Base-by-base conservation (phyloP, 37 sponge, comb jelly and placozoan genomes). In the Halichondria panicea region DNA sequence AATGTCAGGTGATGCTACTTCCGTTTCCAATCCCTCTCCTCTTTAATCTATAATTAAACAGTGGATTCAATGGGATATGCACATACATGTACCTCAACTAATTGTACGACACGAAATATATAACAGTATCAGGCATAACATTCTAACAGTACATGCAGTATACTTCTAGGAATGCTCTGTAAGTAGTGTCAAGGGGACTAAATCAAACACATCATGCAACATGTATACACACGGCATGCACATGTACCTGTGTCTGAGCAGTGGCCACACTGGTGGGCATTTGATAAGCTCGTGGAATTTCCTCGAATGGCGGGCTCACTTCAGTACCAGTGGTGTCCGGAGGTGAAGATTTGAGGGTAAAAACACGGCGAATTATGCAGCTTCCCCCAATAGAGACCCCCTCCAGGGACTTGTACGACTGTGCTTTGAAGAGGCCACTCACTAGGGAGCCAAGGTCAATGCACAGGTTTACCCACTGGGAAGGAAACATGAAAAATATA, bases 391-490 rank as follows among this genome's bases (percentile, higher is more conserved):
- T 32, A 24, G 79, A 42, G 3, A 94, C 7, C n/a, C 63, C 39
- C 53, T 94, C 94, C 19, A 94, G 65, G 11, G 84, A 74, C 48
- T 76, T 69, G 72, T 64, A 90, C 31, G 33, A 42, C 18, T 70
- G 70, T 0, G 75, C 88, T 57, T 56, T 68, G 53, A 90, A 93
- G 6, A 86, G 57, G 11, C 63, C 65, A 22, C 42, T 19, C 61
- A 93, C 84, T 37, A 86, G 66, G 25, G 94, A 90, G 5, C 18
- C 54, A 25, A 90, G 0, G 36, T 94, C 92, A 0, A 94, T 31
- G 48, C 84, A 91, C 65, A 90, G 61, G 48, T 86, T 91, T 21
- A 70, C 9, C 94, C 94, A 94, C 94, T 94, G 65, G 15, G 37
- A 58, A 79, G 41, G 63, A 70, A 11, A 56, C 11, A 68, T 11